Evolutionary conservation across 1,140 invertebrate genomes (phyloP).

Genomic region (Nixonia krombeini): DNA sequence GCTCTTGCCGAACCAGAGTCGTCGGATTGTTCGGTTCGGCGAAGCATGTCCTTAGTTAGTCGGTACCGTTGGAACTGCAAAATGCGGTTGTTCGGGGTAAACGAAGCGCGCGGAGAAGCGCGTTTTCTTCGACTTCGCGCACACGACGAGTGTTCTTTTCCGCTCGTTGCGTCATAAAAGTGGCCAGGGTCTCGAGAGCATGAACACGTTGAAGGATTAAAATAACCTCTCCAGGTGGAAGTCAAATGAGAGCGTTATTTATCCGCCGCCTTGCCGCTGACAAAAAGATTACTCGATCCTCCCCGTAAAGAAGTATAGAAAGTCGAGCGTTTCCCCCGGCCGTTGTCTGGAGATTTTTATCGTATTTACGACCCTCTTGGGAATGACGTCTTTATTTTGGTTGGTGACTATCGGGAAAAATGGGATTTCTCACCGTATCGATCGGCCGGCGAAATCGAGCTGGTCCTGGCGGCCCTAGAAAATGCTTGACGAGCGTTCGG

Average conservation of each 20-base stretch:
- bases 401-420: slow-evolving; percentile 23
- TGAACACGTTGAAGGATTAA: slow-evolving; percentile 7
- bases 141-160: not conserved
- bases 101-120: too few species aligned
- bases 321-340: slow-evolving; percentile 16
- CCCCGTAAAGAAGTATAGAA: slow-evolving; percentile 19
- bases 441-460: too few species aligned
- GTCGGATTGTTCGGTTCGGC: too few species aligned
- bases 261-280: slow-evolving; percentile 13
- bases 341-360: slow-evolving; percentile 30
- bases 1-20: too few species aligned
- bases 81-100: too few species aligned
- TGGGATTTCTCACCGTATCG: slow-evolving; percentile 18
- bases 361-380: slow-evolving; percentile 39
- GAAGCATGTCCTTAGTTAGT: too few species aligned
- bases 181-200: not conserved
- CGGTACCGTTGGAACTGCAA: too few species aligned
- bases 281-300: slow-evolving; percentile 24
- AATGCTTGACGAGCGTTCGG: too few species aligned
- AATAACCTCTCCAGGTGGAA: not conserved
- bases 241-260: slow-evolving; percentile 13
- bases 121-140: too few species aligned
- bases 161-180: slow-evolving; percentile 3
- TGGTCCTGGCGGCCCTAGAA: too few species aligned
- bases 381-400: slow-evolving; percentile 40